Base-by-base conservation (phyloP, 2,113 vertebrate genomes). In the Hystrix brachyura region DNA sequence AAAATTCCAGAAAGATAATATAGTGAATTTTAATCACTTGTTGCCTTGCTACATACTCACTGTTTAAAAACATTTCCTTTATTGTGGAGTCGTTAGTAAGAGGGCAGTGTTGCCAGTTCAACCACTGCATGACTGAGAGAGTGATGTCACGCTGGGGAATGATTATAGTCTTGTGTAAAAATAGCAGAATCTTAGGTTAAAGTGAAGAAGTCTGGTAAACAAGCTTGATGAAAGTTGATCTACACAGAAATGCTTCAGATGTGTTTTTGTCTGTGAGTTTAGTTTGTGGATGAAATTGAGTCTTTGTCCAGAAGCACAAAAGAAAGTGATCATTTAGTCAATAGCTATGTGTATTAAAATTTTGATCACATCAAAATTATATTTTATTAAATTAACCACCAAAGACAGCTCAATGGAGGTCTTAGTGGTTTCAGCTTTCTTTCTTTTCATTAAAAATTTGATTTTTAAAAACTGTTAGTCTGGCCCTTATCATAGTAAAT, bases 21-120 rank as follows among this genome's bases (percentile, higher is more conserved):
- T 96, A 15, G 78, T 98, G 98, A 99, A 99, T 98, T 98, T 98
- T 98, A 99, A 99, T 99, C 99, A 99, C 97, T 98, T 98, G 98
- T 98, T 98, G 97, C 98, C 97, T 98, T 98, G 98, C 98, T 98
- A 97, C 86, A 95, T 97, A 95, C 95, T 98, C 98, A 96, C 74
- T 84, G 29, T 98, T 98, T 87, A 97, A 97, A 98, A 98, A 98
- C 95, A 98, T 97, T 97, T 96, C 97, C 97, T 96, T 98, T 98
- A 98, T 96, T 98, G 97, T 98, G 97, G 97, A 97, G 95, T 96
- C 92, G 96, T 98, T 98, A 95, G 97, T 98, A 97, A 98, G 97
- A 96, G 94, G 95, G 94, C 48, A 53, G 97, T 96, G 86, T 94
- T 98, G 97, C 97, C 94, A 98, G 94, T 98, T 98, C 98, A 98